Base-by-base conservation (phyloP, 1,140 invertebrate genomes). In the Bombus haemorrhoidalis region DNA sequence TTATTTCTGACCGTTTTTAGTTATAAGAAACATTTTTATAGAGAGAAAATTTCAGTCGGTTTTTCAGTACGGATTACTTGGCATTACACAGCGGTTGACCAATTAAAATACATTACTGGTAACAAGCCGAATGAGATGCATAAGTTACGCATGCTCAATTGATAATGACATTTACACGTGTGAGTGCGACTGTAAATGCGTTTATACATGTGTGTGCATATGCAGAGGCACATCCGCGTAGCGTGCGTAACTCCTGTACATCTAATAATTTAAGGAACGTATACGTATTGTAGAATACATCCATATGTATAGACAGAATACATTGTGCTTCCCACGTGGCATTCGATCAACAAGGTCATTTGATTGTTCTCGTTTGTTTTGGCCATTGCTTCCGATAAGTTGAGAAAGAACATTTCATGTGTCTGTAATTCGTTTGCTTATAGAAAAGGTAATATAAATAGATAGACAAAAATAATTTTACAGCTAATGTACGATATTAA, bases 61-160 rank as follows among this genome's bases (percentile, higher is more conserved):
- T 79, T 79, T 79, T 34, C 77, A 79, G 77, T 47, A 66, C 69
- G 53, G 34, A 69, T 90, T 87, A 78, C 83, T 66, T 89, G 53
- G 72, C 72, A 83, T 78, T 75, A 73, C 82, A 80, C 80, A 81
- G 86, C 79, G 87, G 83, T 89, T 72, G 79, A 83, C 92, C 94
- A 95, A 94, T 95, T 95, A 95, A 94, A 94, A 94, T 93, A 94
- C 91, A 94, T 95, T 93, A 93, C 81, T 82, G 90, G 91, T 94
- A 94, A 94, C 94, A 85, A 94, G 93, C 91, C 92, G 89, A 94
- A 95, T 94, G 92, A 93, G 91, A 92, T 92, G 91, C 93, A 92
- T 88, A 89, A 89, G 90, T 91, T 90, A 89, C 90, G 88, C 91
- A 90, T 90, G 87, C 87, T 92, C 91, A 90, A 90, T 85, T 91